Evolutionary conservation across 92 coral and sea anemone genomes (phyloP).

Genomic region (Epizoanthus fatuus): DNA sequence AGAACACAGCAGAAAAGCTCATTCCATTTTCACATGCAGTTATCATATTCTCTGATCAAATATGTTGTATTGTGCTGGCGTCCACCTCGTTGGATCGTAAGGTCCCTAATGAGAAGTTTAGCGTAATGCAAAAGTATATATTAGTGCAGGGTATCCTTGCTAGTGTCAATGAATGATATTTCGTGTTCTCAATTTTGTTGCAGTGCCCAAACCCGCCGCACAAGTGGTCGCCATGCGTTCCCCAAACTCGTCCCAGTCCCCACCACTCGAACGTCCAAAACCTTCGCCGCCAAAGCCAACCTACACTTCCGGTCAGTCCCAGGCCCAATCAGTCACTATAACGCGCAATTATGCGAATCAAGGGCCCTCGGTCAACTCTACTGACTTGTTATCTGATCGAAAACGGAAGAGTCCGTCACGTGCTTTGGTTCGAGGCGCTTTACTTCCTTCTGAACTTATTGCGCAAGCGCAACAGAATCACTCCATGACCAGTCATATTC

Average conservation of each 20-base stretch:
- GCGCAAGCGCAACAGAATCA: slow-evolving; percentile 15
- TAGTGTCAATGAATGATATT: neutral
- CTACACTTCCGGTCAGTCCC: slow-evolving; percentile 37
- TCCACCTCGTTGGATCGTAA: too few relatives aligned
- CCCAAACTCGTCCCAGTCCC: slow-evolving; percentile 12
- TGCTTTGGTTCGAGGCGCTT: neutral
- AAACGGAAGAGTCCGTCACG: slow-evolving; percentile 14
- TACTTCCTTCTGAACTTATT: neutral
- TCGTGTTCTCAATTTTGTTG: neutral
- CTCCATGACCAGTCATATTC: neutral
- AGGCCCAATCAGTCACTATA: slow-evolving; percentile 27
- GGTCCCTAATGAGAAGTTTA: too few relatives aligned
- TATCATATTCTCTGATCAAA: too few relatives aligned
- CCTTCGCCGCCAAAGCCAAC: slow-evolving; percentile 45
- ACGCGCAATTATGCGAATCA: neutral
- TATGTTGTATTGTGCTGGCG: too few relatives aligned
- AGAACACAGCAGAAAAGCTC: too few relatives aligned
- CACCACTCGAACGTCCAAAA: slow-evolving; percentile 29
- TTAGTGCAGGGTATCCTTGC: neutral
- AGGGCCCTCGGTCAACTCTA: neutral
- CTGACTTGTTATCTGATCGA: slow-evolving; percentile 11
- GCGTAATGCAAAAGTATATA: too few relatives aligned
- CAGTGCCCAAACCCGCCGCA: slow-evolving; percentile 39
- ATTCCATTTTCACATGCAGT: too few relatives aligned
- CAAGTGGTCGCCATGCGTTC: slow-evolving; percentile 36